phyloP scores from a whole-genome alignment of 2,113 vertebrate species.

The Lampris megalopsis region DNA sequence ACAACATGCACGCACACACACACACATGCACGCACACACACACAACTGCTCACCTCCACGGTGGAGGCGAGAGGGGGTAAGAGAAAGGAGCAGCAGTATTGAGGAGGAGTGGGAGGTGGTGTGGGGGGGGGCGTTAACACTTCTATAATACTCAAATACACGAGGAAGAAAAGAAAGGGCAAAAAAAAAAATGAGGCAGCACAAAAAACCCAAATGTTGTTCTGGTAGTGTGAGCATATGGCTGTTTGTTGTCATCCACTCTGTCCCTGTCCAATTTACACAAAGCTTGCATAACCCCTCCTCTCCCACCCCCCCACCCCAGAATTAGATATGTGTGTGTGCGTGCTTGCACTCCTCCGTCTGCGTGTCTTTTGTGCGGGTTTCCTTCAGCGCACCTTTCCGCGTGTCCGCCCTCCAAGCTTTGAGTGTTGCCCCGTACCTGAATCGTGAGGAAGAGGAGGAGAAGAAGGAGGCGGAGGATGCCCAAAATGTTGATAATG shows the following conservation, averaged over 20 bases:
- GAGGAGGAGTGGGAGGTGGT: too few relatives aligned
- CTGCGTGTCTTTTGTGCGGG: constrained; percentile 10
- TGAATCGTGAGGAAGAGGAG: constrained; percentile 76
- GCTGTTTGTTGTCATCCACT: constrained; percentile 78
- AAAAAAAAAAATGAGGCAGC: constrained; percentile 53
- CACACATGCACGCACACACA: constrained; percentile 12
- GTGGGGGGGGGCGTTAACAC: constrained; percentile 37
- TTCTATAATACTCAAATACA: constrained; percentile 58
- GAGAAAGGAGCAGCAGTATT: not conserved
- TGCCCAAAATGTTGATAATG: constrained; percentile 71
- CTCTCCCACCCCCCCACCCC: constrained; percentile 2
- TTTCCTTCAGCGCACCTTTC: constrained; percentile 1
- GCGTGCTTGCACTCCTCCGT: not conserved
- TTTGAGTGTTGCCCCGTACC: constrained; percentile 58
- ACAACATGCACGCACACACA: constrained; percentile 17
- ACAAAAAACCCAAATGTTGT: constrained; percentile 76
- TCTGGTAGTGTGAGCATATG: constrained; percentile 76
- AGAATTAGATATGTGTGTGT: constrained; percentile 55
- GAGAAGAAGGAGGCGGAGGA: constrained; percentile 23
- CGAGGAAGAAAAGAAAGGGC: constrained; percentile 58
- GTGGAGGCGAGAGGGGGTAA: constrained; percentile 12
- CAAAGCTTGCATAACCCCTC: constrained; percentile 53
- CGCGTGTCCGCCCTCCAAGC: constrained; percentile 40
- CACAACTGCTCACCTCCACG: constrained; percentile 11
- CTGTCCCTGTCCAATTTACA: constrained; percentile 77